Conservation (phyloP, 2,797 vertebrate species). For the Thripadectes ignobilis region DNA sequence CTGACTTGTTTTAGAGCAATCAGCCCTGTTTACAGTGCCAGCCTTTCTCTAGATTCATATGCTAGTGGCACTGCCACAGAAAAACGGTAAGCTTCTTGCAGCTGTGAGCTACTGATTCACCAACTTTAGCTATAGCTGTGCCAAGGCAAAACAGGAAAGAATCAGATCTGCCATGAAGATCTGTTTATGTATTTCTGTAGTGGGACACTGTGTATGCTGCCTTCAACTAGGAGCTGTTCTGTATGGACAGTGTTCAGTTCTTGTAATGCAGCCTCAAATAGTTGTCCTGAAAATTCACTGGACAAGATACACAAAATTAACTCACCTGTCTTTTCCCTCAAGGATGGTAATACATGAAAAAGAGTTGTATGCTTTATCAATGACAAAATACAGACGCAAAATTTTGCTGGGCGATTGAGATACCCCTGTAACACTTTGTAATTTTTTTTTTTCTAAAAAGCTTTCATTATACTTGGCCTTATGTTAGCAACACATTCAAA, state of each 20-base stretch:
- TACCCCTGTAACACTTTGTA: neutral
- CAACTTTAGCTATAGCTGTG: neutral
- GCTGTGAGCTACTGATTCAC: neutral
- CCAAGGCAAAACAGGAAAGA: neutral
- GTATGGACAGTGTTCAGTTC: neutral
- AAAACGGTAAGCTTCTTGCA: neutral
- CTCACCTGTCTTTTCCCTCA: neutral
- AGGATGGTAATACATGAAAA: neutral
- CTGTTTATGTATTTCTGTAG: neutral
- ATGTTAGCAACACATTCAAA: conserved; percentile 42
- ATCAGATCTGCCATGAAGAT: neutral
- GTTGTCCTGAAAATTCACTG: neutral
- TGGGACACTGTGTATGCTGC: neutral
- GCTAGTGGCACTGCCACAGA: neutral
- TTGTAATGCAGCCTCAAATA: neutral
- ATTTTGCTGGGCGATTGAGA: neutral
- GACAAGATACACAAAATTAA: neutral
- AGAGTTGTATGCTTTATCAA: neutral
- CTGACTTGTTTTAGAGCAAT: neutral
- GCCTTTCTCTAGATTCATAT: neutral
- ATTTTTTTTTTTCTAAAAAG: neutral
- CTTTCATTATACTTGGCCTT: neutral
- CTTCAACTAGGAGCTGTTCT: neutral
- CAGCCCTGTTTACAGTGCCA: neutral
- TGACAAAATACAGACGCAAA: neutral